Evolutionary conservation across 2,797 vertebrate genomes (phyloP).

Genomic region (Galagoides demidoff): DNA sequence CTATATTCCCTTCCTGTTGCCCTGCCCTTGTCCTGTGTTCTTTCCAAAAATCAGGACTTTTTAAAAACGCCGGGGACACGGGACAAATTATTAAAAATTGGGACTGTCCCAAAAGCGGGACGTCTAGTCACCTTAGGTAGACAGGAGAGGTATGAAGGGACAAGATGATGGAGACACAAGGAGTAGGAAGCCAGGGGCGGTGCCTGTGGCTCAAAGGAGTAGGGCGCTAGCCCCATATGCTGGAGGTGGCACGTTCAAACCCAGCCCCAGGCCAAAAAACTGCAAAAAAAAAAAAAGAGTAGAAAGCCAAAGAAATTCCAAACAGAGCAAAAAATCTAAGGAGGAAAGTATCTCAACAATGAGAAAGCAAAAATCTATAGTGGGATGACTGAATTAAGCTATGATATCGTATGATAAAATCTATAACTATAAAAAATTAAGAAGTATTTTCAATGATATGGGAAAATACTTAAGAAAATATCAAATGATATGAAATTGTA

Average conservation of each 20-base stretch:
- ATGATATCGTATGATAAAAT: neutral
- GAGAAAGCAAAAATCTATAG: slow-evolving; percentile 12
- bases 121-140: too few species aligned
- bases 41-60: too few species aligned
- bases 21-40: too few species aligned
- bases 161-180: neutral
- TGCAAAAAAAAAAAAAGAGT: neutral
- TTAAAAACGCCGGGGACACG: too few species aligned
- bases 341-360: neutral
- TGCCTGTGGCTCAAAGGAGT: too few species aligned
- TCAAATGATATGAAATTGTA: slow-evolving; percentile 37
- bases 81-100: too few species aligned
- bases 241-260: too few species aligned
- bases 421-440: neutral
- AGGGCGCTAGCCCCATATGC: too few species aligned
- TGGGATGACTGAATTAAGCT: slow-evolving; percentile 8
- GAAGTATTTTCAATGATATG: slow-evolving; percentile 6
- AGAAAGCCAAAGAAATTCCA: neutral
- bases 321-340: neutral
- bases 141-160: neutral
- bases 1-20: too few species aligned
- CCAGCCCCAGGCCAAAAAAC: too few species aligned
- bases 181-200: neutral
- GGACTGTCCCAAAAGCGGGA: too few species aligned
- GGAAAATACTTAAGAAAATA: slow-evolving; percentile 57